Evolutionary conservation across 2,888 invertebrate genomes (phyloP).

Genomic region (Willowsia nigromaculata): DNA sequence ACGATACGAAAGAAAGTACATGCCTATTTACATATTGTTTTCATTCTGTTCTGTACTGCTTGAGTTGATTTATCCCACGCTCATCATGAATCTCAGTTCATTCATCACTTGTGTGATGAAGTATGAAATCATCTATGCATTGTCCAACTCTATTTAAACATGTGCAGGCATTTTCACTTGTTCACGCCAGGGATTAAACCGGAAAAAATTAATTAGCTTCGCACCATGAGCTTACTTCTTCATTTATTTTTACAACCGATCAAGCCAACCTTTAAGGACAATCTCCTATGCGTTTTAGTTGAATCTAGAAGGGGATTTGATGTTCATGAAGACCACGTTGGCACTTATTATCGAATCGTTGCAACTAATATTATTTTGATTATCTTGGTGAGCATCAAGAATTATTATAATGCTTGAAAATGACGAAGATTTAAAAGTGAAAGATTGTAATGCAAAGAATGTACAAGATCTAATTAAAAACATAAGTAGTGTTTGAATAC

Average conservation of each 20-base stretch:
- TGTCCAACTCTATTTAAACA: conserved; percentile 24
- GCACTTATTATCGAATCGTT: not conserved
- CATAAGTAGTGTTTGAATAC: too few relatives aligned
- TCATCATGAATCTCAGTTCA: not conserved
- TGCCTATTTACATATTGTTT: not conserved
- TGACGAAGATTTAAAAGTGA: not conserved
- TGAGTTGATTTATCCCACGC: not conserved
- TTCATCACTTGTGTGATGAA: conserved; percentile 26
- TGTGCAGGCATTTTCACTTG: conserved; percentile 25
- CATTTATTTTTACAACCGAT: conserved; percentile 3
- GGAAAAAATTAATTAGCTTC: conserved; percentile 69
- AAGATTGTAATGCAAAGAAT: not conserved
- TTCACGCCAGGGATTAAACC: conserved; percentile 30
- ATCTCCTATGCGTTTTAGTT: not conserved
- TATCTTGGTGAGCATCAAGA: not conserved
- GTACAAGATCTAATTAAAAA: not conserved
- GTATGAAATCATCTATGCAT: conserved; percentile 39
- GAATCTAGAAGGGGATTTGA: not conserved
- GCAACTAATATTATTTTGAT: too few relatives aligned
- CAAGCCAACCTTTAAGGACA: not conserved
- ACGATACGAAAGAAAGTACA: not conserved
- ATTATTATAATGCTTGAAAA: not conserved
- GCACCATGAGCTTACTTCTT: conserved; percentile 51
- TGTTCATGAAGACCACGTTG: not conserved
- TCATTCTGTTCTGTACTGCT: not conserved